phyloP scores from a whole-genome alignment of 2,113 vertebrate species.

The Seriola aureovittata region DNA sequence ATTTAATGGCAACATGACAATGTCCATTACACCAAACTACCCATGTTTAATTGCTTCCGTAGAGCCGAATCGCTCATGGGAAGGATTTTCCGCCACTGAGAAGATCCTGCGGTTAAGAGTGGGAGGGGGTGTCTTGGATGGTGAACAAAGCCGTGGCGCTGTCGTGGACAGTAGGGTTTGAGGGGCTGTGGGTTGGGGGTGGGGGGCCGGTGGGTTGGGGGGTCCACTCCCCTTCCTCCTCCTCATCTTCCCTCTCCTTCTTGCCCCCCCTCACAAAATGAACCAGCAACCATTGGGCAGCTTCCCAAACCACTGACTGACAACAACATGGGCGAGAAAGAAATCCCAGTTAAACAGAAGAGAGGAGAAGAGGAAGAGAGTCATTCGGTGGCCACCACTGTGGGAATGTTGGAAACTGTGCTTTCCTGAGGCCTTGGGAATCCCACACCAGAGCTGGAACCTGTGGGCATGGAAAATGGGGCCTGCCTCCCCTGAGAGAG shows the following conservation, averaged over 20 bases:
- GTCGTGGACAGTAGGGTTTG: slow-evolving; percentile 54
- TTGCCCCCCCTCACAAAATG: slow-evolving; percentile 52
- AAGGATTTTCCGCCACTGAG: slow-evolving; percentile 79
- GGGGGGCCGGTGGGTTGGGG: slow-evolving; percentile 25
- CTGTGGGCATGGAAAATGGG: slow-evolving; percentile 80
- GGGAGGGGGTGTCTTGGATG: slow-evolving; percentile 67
- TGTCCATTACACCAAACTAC: slow-evolving; percentile 83
- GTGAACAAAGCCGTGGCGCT: slow-evolving; percentile 77
- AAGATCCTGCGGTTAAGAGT: slow-evolving; percentile 52
- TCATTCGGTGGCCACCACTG: slow-evolving; percentile 79
- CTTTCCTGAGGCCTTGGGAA: slow-evolving; percentile 84
- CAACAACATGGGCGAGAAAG: slow-evolving; percentile 75
- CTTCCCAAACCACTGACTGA: slow-evolving; percentile 80
- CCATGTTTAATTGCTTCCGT: slow-evolving; percentile 83
- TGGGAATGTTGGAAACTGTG: slow-evolving; percentile 85
- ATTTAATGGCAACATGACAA: slow-evolving; percentile 78
- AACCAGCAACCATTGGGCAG: slow-evolving; percentile 72
- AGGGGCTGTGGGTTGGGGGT: slow-evolving; percentile 45
- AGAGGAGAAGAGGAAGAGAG: slow-evolving; percentile 73
- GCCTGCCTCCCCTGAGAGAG: slow-evolving; percentile 57
- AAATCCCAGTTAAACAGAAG: slow-evolving; percentile 66
- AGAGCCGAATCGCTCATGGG: slow-evolving; percentile 72
- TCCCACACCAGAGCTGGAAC: slow-evolving; percentile 81
- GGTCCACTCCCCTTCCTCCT: slow-evolving; percentile 14
- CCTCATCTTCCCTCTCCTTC: slow-evolving; percentile 19